Evolutionary conservation across 2,888 invertebrate genomes (phyloP).

Genomic region (Stegophylla sp.): DNA sequence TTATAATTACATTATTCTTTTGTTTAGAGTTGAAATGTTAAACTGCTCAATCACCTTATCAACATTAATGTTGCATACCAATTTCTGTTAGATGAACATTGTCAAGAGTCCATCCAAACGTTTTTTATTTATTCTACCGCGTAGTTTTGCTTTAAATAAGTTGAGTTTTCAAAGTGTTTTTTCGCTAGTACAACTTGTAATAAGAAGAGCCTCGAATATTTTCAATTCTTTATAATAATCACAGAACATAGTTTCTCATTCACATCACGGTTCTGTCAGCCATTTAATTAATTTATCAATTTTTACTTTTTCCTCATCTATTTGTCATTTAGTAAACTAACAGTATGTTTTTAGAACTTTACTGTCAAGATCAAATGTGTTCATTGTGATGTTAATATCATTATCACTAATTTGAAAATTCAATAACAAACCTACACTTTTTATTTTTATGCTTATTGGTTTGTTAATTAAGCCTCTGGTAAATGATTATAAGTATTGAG

Average conservation of each 20-base stretch:
- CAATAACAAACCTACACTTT: neutral
- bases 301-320: neutral
- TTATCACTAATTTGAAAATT: neutral
- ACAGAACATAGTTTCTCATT: neutral
- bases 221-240: neutral
- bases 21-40: neutral
- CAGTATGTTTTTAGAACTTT: neutral
- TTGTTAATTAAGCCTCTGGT: neutral
- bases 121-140: neutral
- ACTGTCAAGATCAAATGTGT: neutral
- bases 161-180: too few species aligned
- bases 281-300: neutral
- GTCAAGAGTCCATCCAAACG: neutral
- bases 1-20: conserved; percentile 8
- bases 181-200: neutral
- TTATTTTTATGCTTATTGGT: neutral
- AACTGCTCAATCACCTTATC: conserved; percentile 6
- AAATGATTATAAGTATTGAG: too few species aligned
- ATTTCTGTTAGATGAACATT: conserved; percentile 1
- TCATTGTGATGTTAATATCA: neutral
- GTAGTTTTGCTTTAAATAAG: neutral
- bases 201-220: neutral
- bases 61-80: neutral
- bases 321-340: neutral
- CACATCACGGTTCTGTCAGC: neutral